A percentile compares a stretch with the other conserved stretches of the same genome.
Conservation (phyloP, 2,113 vertebrate species). For the Girardinichthys multiradiatus region DNA sequence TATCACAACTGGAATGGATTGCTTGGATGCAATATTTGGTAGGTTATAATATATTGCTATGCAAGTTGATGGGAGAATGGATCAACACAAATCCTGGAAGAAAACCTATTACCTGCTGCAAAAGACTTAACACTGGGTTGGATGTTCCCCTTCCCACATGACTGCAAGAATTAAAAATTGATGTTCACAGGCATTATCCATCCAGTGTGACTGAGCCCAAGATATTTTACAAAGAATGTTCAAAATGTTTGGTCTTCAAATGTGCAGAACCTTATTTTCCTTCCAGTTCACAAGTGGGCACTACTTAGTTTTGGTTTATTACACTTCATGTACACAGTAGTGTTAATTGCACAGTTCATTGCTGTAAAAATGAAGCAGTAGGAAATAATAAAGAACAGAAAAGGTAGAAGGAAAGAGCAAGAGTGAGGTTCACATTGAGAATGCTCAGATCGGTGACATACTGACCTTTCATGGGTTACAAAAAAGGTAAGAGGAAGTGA, state of each 20-base stretch:
- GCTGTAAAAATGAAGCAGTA: too few species aligned
- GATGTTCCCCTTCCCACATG: too few species aligned
- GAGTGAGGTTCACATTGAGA: background rate
- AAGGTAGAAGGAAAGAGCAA: background rate
- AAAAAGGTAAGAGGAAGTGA: background rate
- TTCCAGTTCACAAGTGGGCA: background rate
- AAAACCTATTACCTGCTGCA: too few species aligned
- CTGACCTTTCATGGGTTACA: background rate
- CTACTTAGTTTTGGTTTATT: background rate
- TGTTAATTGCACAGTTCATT: too few species aligned
- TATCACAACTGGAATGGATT: too few species aligned
- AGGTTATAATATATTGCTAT: too few species aligned
- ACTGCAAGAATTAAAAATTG: background rate
- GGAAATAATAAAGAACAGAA: background rate
- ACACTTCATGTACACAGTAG: too few species aligned
- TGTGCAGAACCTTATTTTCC: background rate
- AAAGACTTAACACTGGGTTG: too few species aligned
- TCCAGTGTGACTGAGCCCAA: background rate
- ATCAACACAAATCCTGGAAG: too few species aligned
- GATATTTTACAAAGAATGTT: background rate
- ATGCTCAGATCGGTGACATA: background rate
- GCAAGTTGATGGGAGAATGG: too few species aligned
- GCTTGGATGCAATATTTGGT: too few species aligned
- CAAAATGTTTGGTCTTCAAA: background rate
- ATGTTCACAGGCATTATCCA: background rate